Base-by-base conservation (phyloP, 1,140 invertebrate genomes). In the Lerema accius region DNA sequence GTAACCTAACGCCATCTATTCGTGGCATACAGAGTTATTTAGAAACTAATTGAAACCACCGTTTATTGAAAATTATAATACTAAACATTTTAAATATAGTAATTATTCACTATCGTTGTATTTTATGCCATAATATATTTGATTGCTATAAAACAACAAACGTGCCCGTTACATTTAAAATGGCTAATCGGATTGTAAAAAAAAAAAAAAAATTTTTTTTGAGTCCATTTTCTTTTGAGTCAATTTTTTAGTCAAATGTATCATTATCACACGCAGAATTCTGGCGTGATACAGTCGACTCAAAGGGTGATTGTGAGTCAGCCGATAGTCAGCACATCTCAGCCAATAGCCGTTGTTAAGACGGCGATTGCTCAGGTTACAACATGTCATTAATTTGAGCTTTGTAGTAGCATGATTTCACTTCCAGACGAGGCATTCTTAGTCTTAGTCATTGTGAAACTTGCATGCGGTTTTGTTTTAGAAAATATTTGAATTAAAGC, bases 291-390 rank as follows among this genome's bases (percentile, higher is more conserved):
- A 78, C 88, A 90, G 62, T 87, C 88, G 6, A 73, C 83, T 43
- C 88, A 90, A 73, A 80, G 88, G 64, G 86, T 90, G 80, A 86
- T 90, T 53, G 82, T 87, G 50, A 85, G 83, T 69, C 87, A 90
- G 67, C 81, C 88, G 15, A 69, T 90, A 63, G 82, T 88, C 58
- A 86, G 77, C 80, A 79, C 84, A 0, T 76, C 88, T 50, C 88
- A 89, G 62, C 78, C 84, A 37, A 88, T 88, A 76, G 78, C 80
- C 46, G 77, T 88, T 67, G 80, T 87, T 50, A 89, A 90, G 76
- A 82, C 82, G 43, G 74, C 80, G 62, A 69, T 90, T 1, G 80
- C 85, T 39, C 87, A 90, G 87, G 85, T 88, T 80, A 60, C 65
- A 70, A 69, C 63, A 67, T 48, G 37, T 65, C 67, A 59, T 67